Conservation (phyloP, 2,888 invertebrate species). For the Cosmopolites sordidus region DNA sequence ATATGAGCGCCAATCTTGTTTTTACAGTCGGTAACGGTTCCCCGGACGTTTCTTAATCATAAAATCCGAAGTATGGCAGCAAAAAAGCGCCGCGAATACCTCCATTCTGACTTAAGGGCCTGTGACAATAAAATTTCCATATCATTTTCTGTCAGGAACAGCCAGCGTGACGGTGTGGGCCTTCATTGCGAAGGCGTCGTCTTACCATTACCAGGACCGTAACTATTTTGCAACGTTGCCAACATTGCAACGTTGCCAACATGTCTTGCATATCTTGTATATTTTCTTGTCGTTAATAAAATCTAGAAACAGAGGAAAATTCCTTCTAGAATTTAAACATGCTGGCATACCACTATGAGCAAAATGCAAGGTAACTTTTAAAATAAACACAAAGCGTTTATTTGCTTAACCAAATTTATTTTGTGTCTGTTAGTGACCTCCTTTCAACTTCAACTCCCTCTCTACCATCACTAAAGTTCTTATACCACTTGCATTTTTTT, state of each 20-base stretch:
- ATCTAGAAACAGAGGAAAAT: too few species aligned
- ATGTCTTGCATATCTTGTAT: too few species aligned
- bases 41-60: conserved; percentile 13
- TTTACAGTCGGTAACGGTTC: conserved; percentile 7
- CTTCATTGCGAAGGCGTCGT: conserved; percentile 7
- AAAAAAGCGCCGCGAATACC: conserved; percentile 15
- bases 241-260: not conserved
- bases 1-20: conserved; percentile 4
- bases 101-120: conserved; percentile 15
- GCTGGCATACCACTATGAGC: too few species aligned
- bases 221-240: conserved; percentile 4
- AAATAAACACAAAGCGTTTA: too few species aligned
- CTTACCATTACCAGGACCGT: conserved; percentile 4
- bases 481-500: too few species aligned
- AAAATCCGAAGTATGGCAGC: conserved; percentile 10
- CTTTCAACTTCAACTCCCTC: too few species aligned
- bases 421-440: too few species aligned
- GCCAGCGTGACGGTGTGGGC: not conserved
- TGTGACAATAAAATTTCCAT: conserved; percentile 32
- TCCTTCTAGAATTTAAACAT: too few species aligned
- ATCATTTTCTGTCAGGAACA: conserved; percentile 33
- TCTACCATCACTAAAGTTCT: too few species aligned
- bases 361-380: too few species aligned
- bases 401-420: too few species aligned
- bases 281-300: too few species aligned